Evolutionary conservation across 2,113 vertebrate species (phyloP).

Genomic region (Boulengeromyrus knoepffleri): DNA sequence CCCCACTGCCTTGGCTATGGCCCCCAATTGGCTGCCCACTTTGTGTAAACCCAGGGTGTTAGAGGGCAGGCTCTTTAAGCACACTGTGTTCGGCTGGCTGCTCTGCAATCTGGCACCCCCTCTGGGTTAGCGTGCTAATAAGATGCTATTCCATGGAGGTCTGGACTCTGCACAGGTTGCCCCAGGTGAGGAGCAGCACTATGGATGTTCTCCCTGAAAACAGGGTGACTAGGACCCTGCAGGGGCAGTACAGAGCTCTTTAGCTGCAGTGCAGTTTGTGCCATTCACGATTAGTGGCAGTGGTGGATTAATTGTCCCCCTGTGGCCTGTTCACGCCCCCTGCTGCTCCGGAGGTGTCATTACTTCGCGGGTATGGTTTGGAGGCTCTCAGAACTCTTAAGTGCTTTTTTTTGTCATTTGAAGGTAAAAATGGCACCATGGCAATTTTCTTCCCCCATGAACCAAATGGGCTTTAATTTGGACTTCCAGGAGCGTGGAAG

Average conservation of each 20-base stretch:
- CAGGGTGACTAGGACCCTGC: not conserved
- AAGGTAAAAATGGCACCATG: constrained; percentile 31
- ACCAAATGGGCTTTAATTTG: constrained; percentile 33
- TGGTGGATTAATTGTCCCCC: constrained; percentile 23
- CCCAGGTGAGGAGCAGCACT: not conserved
- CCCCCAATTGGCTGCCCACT: not conserved
- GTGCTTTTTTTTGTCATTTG: constrained; percentile 36
- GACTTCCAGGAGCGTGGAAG: constrained; percentile 24
- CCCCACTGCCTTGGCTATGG: not conserved
- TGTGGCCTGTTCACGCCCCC: constrained; percentile 18
- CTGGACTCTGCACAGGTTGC: not conserved
- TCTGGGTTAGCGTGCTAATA: not conserved
- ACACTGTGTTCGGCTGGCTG: not conserved
- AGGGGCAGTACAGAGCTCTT: not conserved
- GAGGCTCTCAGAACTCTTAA: constrained; percentile 28
- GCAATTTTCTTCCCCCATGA: constrained; percentile 32
- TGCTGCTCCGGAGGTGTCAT: constrained; percentile 26
- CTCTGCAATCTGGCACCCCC: not conserved
- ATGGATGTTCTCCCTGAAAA: not conserved
- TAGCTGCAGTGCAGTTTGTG: not conserved
- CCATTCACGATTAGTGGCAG: not conserved
- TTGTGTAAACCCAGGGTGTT: not conserved
- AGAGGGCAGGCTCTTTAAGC: not conserved
- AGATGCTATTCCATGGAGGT: not conserved
- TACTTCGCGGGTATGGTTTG: constrained; percentile 23